Evolutionary conservation across 2,888 invertebrate species (phyloP).

Genomic region (Drosophila barbarae): DNA sequence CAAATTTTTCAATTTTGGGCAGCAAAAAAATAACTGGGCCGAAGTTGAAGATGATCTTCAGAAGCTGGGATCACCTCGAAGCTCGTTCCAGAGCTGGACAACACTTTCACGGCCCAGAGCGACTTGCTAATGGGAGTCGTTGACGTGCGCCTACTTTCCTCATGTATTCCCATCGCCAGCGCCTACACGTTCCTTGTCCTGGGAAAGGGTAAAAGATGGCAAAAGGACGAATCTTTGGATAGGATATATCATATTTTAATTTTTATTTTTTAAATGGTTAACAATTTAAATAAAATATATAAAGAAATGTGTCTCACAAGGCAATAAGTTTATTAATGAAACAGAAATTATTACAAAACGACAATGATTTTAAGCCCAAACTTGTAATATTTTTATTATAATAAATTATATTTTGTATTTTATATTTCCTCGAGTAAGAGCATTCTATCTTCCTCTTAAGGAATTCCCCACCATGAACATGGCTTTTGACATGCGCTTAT

Average conservation of each 20-base stretch:
- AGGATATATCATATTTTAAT: too few species aligned
- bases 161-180: conserved; percentile 35
- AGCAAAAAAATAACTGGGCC: conserved; percentile 54
- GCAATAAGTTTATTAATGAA: too few species aligned
- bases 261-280: too few species aligned
- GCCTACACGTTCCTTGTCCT: conserved; percentile 55
- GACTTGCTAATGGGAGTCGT: conserved; percentile 75
- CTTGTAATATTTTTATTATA: too few species aligned
- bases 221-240: not conserved
- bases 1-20: conserved; percentile 66
- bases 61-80: conserved; percentile 16
- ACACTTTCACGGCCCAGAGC: conserved; percentile 78
- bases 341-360: too few species aligned
- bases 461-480: not conserved
- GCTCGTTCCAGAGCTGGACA: conserved; percentile 41
- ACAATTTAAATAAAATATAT: too few species aligned
- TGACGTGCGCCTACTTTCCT: conserved; percentile 67
- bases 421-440: conserved; percentile 27
- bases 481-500: conserved; percentile 56
- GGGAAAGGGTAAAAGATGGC: conserved; percentile 16
- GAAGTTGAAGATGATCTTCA: conserved; percentile 15
- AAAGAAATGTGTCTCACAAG: too few species aligned
- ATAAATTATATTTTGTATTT: too few species aligned
- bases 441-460: conserved; percentile 17
- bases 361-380: too few species aligned